phyloP scores from a whole-genome alignment of 2,888 invertebrate species.

The Frankliniella fusca region DNA sequence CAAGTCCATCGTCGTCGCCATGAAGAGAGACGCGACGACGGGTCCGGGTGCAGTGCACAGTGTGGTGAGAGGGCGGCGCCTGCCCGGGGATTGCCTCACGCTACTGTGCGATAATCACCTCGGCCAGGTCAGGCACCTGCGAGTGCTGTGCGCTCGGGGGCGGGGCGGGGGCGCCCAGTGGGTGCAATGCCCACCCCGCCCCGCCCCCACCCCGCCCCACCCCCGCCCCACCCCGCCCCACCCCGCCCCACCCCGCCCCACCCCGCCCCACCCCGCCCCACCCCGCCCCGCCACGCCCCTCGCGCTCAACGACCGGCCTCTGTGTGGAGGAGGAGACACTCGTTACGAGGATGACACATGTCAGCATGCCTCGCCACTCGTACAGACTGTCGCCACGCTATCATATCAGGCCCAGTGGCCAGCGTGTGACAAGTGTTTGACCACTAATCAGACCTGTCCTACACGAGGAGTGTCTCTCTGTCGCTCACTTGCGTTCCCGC shows the following conservation, averaged over 20 bases:
- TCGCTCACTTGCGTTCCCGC: neutral
- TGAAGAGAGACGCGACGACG: neutral
- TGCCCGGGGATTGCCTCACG: no score
- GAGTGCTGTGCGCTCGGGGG: neutral
- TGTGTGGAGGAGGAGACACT: neutral
- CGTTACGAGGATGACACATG: constrained; percentile 16
- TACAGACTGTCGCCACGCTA: neutral
- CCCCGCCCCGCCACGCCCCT: neutral
- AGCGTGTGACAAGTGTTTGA: neutral
- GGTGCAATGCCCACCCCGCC: constrained; percentile 5
- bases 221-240: neutral
- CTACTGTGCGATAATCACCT: no score
- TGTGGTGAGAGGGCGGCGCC: no score
- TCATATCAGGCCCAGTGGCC: neutral
- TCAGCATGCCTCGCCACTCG: neutral
- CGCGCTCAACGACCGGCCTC: neutral
- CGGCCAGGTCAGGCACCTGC: no score
- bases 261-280: neutral
- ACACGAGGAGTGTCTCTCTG: neutral
- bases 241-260: neutral
- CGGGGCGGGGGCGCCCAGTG: neutral
- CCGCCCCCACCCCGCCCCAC: neutral
- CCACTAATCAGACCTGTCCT: constrained; percentile 6
- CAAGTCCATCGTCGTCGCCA: no score
- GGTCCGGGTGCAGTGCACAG: neutral